phyloP scores from a whole-genome alignment of 2,113 vertebrate species.

The Elephas maximus region DNA sequence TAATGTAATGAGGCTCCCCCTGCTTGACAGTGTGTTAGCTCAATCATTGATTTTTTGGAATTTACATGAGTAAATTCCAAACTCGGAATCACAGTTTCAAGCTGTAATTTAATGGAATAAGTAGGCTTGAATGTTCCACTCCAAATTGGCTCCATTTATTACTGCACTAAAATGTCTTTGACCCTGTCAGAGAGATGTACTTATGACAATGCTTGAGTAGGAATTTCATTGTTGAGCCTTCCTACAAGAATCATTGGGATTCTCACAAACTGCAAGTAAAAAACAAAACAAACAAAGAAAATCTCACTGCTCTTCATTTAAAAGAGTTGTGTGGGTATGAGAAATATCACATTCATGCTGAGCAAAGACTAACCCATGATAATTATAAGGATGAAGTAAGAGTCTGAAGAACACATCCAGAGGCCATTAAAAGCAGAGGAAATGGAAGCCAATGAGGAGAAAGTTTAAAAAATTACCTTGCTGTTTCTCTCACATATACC shows the following conservation, averaged over 20 bases:
- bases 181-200: constrained; percentile 39
- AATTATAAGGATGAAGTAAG: not conserved
- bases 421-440: not conserved
- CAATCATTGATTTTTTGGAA: constrained; percentile 64
- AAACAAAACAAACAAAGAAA: not conserved
- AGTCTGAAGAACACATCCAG: not conserved
- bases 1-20: constrained; percentile 72
- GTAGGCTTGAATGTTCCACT: constrained; percentile 64
- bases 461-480: not conserved
- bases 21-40: constrained; percentile 63
- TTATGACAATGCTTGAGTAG: constrained; percentile 46
- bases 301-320: not conserved
- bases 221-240: constrained; percentile 5
- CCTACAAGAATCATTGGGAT: constrained; percentile 35
- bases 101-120: constrained; percentile 69
- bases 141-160: constrained; percentile 73
- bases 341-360: not conserved
- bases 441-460: not conserved
- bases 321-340: not conserved
- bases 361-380: not conserved
- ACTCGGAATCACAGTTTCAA: constrained; percentile 75
- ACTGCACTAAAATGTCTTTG: constrained; percentile 60
- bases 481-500: not conserved
- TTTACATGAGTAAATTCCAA: constrained; percentile 68
- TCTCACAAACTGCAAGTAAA: not conserved